Percentiles rank a stretch among this genome's conserved stretches.
These are phyloP conservation scores for Melopsittacus undulatus DNA, from an alignment of 2,797 vertebrate genomes.

Conservation along the genomic window DNA sequence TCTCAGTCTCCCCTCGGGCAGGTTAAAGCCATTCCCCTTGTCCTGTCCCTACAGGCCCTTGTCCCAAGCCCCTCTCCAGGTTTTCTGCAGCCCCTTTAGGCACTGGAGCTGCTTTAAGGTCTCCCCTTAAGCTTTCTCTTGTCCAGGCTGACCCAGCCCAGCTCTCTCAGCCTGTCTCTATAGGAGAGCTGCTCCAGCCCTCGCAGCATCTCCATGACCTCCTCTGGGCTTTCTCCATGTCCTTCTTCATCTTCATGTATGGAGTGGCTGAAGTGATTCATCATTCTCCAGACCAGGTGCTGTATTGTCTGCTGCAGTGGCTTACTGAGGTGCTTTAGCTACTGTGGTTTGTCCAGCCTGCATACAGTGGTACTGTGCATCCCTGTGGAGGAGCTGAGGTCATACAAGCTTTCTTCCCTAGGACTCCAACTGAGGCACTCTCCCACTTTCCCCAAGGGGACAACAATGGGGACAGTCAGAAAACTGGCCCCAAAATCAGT, in stretches of 20 bases:
- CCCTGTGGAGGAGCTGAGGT: not conserved
- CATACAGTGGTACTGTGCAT: not conserved
- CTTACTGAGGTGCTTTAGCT: not conserved
- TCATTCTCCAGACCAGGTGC: not conserved
- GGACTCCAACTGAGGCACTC: not conserved
- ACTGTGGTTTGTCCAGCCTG: not conserved
- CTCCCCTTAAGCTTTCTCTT: not conserved
- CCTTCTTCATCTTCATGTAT: not conserved
- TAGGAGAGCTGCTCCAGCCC: not conserved
- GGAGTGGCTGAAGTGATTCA: not conserved
- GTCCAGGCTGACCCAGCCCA: not conserved
- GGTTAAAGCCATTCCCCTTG: not conserved
- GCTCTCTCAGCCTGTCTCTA: not conserved
- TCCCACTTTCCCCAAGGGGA: not conserved
- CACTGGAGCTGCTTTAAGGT: not conserved
- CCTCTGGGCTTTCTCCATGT: not conserved
- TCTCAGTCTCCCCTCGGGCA: no score
- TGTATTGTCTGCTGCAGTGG: not conserved
- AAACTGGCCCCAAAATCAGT: not conserved
- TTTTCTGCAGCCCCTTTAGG: not conserved
- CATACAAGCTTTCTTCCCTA: not conserved
- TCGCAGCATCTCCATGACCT: not conserved
- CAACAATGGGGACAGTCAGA: not conserved
- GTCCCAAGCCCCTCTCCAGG: not conserved
- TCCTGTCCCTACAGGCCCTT: no score